Base-by-base conservation (phyloP, 2,113 vertebrate species). In the Podarcis muralis region DNA sequence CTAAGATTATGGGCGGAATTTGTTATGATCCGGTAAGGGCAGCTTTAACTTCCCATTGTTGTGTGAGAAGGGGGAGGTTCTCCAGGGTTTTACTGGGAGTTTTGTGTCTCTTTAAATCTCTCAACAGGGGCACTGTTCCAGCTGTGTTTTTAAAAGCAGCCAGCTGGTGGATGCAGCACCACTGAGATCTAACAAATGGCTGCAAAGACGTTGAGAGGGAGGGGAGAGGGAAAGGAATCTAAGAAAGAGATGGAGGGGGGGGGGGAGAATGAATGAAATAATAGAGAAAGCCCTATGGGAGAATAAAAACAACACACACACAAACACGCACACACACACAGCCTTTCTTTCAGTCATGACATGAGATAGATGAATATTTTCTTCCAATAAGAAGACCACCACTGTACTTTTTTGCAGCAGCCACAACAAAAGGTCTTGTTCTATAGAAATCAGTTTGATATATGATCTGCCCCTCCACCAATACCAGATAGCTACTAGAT, bases 1-100 rank as follows among this genome's bases (percentile, higher is more conserved):
- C 75, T 98, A n/a, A 90, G 96, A 43, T 95, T 98, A 81, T 97
- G 97, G 96, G 88, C 72, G 40, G 94, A 98, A 85, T 96, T 87
- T 82, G n/a, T 97, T 27, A 97, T 97, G 77, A 95, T 97, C 93
- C 97, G 96, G 97, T 96, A 76, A 87, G 76, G 11, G 53, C 6
- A 13, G 22, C n/a, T 16, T 76, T 66, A 53, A 72, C 11, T 59
- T 87, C 59, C 35, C 11, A 23, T 32, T 35, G 27, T n/a, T 90
- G 2, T 0, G 0, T 15, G 2, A 13, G 69, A 68, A 76, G 9
- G 35, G 32, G 30, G 32, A 53, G 72, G 87, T 20, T 77, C 53
- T 43, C 72, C 59, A 77, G 22, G 40, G 8, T 59, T 48, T 25
- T 53, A 53, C 20, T 37, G 86, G 65, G 23, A 68, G 87, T 40